Percentiles rank a stretch among this genome's conserved stretches.
Conservation (phyloP, 2,888 invertebrate species). For the Frankliniella fusca region DNA sequence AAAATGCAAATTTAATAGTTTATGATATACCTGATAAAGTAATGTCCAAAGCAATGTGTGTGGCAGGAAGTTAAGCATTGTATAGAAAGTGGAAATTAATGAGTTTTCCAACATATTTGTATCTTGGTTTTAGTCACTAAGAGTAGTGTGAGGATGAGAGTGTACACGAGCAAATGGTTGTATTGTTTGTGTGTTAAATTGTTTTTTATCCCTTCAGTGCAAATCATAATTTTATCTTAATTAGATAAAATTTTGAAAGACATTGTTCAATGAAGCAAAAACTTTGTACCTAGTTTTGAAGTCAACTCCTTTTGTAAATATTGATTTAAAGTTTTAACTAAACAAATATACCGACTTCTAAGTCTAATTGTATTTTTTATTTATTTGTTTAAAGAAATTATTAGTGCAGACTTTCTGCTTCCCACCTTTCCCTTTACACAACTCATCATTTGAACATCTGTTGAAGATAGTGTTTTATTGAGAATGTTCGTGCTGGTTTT, state of each 20-base stretch:
- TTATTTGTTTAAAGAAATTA: not conserved
- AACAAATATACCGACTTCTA: slow-evolving; percentile 14
- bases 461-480: not conserved
- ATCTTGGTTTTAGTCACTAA: slow-evolving; percentile 18
- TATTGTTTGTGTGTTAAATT: not conserved
- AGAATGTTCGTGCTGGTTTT: not conserved
- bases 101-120: slow-evolving; percentile 1
- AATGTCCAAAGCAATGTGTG: not conserved
- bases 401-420: not conserved
- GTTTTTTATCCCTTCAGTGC: not conserved
- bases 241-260: not conserved
- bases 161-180: not conserved
- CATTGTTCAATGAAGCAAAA: not conserved
- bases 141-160: slow-evolving; percentile 8
- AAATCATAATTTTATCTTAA: not conserved
- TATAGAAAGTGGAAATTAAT: not conserved
- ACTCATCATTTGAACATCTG: not conserved
- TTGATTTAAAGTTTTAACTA: slow-evolving; percentile 25
- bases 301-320: slow-evolving; percentile 21
- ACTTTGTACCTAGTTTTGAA: slow-evolving; percentile 25
- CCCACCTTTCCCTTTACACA: not conserved
- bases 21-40: not conserved
- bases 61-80: not conserved
- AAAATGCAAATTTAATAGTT: not conserved
- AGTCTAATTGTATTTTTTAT: slow-evolving; percentile 15